Conservation (phyloP, 2,797 vertebrate genomes). For the Xenopus petersii region DNA sequence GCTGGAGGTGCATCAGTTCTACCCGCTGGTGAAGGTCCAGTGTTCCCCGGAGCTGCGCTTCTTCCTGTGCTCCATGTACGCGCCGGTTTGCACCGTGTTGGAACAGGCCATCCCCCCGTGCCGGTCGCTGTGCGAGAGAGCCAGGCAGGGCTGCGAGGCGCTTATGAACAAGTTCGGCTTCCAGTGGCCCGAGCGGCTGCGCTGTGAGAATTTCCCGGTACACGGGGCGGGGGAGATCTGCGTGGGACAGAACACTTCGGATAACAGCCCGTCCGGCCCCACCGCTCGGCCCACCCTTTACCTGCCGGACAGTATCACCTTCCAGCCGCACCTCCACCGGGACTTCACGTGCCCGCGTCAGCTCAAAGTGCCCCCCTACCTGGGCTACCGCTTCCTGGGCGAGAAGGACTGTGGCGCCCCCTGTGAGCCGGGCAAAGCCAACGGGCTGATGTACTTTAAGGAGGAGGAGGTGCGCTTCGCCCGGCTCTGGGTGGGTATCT, state of each 20-base stretch:
- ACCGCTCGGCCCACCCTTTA: slow-evolving; percentile 75
- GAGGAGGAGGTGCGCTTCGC: slow-evolving; percentile 93
- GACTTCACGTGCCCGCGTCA: slow-evolving; percentile 87
- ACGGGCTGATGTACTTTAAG: slow-evolving; percentile 94
- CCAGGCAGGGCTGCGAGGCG: slow-evolving; percentile 79
- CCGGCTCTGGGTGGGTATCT: slow-evolving; percentile 92
- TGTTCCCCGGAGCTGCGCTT: slow-evolving; percentile 82
- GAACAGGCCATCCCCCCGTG: slow-evolving; percentile 85
- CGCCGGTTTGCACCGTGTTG: slow-evolving; percentile 87
- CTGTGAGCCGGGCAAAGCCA: slow-evolving; percentile 82
- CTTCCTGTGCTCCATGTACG: slow-evolving; percentile 92
- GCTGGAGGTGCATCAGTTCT: slow-evolving; percentile 86
- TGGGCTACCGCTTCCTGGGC: slow-evolving; percentile 91
- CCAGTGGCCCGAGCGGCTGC: slow-evolving; percentile 81
- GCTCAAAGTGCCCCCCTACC: slow-evolving; percentile 86
- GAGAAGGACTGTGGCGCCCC: slow-evolving; percentile 93
- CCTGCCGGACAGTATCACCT: slow-evolving; percentile 70
- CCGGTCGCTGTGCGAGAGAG: slow-evolving; percentile 79
- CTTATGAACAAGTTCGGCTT: slow-evolving; percentile 87
- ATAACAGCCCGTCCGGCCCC: slow-evolving; percentile 61
- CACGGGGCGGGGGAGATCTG: slow-evolving; percentile 81
- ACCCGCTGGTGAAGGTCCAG: slow-evolving; percentile 81
- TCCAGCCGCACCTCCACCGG: slow-evolving; percentile 56
- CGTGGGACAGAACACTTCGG: slow-evolving; percentile 86
- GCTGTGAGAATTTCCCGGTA: slow-evolving; percentile 79